phyloP scores from a whole-genome alignment of 2,113 vertebrate genomes.

The Takifugu flavidus region DNA sequence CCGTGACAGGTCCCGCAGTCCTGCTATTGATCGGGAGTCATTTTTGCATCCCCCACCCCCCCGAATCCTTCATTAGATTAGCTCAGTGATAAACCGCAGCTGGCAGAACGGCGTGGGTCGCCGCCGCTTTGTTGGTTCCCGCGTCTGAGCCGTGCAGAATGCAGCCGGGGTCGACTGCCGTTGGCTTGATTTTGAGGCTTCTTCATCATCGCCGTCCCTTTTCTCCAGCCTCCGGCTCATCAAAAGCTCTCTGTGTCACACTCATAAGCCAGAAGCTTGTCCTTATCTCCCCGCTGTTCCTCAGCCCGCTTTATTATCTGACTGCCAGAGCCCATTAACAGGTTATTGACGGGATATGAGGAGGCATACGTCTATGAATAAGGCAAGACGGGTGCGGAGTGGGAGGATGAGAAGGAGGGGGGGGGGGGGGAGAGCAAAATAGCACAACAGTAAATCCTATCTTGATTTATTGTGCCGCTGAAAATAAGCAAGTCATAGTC shows the following conservation, averaged over 20 bases:
- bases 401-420: constrained; percentile 9
- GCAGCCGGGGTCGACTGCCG: too few species aligned
- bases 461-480: constrained; percentile 49
- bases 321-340: constrained; percentile 63
- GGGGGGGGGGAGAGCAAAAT: constrained; percentile 16
- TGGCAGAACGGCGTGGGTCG: neutral
- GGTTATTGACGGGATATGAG: constrained; percentile 72
- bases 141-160: too few species aligned
- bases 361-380: constrained; percentile 46
- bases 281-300: constrained; percentile 64
- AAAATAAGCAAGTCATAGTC: constrained; percentile 46
- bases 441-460: constrained; percentile 12
- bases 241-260: constrained; percentile 33
- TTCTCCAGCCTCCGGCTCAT: constrained; percentile 29
- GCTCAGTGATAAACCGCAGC: too few species aligned
- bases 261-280: constrained; percentile 37
- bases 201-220: constrained; percentile 7
- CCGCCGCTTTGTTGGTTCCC: neutral
- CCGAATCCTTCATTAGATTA: too few species aligned
- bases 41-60: too few species aligned
- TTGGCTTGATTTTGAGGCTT: too few species aligned
- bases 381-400: constrained; percentile 23
- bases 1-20: too few species aligned
- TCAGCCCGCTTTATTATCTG: constrained; percentile 51
- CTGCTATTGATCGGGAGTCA: too few species aligned